phyloP scores from a whole-genome alignment of 2,888 invertebrate species.

The Xestia ashworthii region DNA sequence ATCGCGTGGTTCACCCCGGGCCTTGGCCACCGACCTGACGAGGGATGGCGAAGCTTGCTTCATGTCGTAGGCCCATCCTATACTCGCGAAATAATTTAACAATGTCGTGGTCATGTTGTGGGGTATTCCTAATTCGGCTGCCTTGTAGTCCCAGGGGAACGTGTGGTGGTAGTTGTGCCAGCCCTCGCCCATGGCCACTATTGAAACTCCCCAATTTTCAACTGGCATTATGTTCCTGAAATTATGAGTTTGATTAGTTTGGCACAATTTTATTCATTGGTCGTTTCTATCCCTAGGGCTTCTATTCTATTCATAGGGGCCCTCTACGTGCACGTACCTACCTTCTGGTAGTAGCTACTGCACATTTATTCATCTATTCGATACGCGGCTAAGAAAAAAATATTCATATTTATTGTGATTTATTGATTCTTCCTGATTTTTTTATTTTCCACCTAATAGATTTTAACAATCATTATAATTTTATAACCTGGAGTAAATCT shows the following conservation, averaged over 20 bases:
- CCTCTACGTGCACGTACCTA: neutral
- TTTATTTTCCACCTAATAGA: neutral
- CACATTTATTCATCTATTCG: neutral
- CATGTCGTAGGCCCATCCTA: conserved; percentile 95
- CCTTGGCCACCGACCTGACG: conserved; percentile 86
- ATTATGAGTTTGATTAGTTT: conserved; percentile 38
- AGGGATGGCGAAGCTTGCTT: conserved; percentile 91
- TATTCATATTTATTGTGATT: neutral
- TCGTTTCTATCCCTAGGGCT: too few relatives aligned
- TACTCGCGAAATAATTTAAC: conserved; percentile 92
- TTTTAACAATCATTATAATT: neutral
- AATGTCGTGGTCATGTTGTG: conserved; percentile 93
- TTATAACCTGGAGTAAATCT: neutral
- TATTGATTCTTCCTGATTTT: neutral
- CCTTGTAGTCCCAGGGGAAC: conserved; percentile 98
- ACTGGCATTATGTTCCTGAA: conserved; percentile 94
- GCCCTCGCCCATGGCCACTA: conserved; percentile 95
- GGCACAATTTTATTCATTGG: neutral
- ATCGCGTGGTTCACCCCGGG: conserved; percentile 85
- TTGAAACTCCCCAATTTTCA: conserved; percentile 94
- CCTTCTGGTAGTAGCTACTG: neutral
- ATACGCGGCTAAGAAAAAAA: neutral
- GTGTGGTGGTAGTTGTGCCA: conserved; percentile 99
- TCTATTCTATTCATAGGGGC: neutral
- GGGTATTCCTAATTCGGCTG: conserved; percentile 95